Evolutionary conservation across 2,113 vertebrate species (phyloP).

Genomic region (Agelaius phoeniceus): DNA sequence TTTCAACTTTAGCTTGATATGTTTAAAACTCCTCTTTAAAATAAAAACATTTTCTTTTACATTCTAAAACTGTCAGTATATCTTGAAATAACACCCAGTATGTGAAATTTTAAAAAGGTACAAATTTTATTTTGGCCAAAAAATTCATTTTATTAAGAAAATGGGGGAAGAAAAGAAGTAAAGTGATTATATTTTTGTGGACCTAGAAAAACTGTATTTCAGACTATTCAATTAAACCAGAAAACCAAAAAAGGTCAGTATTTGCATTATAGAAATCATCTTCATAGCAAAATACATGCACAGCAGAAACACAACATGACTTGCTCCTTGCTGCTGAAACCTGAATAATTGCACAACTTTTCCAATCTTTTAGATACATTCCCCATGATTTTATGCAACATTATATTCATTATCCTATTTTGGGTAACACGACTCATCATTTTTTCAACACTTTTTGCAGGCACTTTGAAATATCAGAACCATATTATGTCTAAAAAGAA

Average conservation of each 20-base stretch:
- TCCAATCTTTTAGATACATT: neutral
- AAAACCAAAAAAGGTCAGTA: neutral
- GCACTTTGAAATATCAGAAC: neutral
- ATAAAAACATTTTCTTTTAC: neutral
- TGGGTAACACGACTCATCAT: neutral
- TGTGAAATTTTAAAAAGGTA: neutral
- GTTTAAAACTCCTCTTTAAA: neutral
- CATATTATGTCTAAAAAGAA: neutral
- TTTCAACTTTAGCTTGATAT: neutral
- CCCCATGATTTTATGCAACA: neutral
- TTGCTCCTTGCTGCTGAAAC: neutral
- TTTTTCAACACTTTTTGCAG: neutral
- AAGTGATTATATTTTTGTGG: neutral
- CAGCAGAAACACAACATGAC: neutral
- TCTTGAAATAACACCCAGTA: neutral
- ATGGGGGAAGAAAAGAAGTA: neutral
- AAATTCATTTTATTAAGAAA: neutral
- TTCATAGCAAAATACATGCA: neutral
- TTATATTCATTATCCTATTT: neutral
- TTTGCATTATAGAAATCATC: neutral
- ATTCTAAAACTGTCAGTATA: neutral
- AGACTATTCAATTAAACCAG: neutral
- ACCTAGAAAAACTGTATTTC: neutral
- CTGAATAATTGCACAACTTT: neutral
- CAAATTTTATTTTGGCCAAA: neutral